Evolutionary conservation across 2,888 invertebrate species (phyloP).

Genomic region (Conomelus anceps): DNA sequence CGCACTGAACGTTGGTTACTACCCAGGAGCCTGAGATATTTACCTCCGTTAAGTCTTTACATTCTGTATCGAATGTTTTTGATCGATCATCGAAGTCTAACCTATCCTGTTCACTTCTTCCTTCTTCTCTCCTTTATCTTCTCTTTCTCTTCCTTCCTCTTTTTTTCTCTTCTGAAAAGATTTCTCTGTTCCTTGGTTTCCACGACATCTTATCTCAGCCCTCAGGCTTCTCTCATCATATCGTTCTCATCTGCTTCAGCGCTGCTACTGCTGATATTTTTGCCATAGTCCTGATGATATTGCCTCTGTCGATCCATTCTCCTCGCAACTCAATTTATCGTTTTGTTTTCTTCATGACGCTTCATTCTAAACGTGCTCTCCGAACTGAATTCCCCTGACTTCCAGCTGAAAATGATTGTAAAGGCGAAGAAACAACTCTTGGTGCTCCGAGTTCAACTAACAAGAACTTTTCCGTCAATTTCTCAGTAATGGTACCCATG

Average conservation of each 20-base stretch:
- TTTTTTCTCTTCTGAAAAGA: no score
- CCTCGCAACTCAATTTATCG: background rate
- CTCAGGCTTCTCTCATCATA: background rate
- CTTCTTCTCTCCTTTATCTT: background rate
- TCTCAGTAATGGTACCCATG: background rate
- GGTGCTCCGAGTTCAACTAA: background rate
- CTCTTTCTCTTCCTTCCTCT: background rate
- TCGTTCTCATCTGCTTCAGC: no score
- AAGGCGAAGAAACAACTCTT: background rate
- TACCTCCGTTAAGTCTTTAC: background rate
- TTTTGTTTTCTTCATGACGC: background rate
- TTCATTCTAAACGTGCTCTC: background rate
- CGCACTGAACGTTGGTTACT: no score
- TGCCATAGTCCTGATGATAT: background rate
- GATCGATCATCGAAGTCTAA: background rate
- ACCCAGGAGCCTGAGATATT: background rate
- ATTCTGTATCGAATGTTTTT: background rate
- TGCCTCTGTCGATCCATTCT: background rate
- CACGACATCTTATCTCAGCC: background rate
- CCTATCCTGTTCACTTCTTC: background rate
- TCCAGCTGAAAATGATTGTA: background rate
- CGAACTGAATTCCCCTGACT: background rate
- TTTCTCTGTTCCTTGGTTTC: background rate
- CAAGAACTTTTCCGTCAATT: background rate
- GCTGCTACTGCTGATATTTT: no score